Base-by-base conservation (phyloP, 2,113 vertebrate genomes). In the Pelecanus crispus region DNA sequence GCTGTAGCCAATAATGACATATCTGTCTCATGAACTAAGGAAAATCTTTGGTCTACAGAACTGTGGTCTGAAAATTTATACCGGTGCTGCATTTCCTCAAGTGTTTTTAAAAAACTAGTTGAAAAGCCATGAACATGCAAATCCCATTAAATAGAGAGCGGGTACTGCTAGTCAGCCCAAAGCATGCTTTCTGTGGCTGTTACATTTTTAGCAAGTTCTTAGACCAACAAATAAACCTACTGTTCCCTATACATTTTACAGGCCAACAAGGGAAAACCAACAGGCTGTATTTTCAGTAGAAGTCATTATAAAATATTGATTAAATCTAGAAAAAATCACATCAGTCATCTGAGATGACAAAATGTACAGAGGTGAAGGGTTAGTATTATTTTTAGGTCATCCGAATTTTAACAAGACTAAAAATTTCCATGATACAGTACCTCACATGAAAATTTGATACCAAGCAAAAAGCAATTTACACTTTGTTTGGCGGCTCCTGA, bases 401-500 rank as follows among this genome's bases (percentile, higher is more conserved):
- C 15, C 42, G 82, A 93, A 89, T 91, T 89, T 87, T 78, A 96
- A 82, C 47, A 90, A 95, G 80, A 74, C 65, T 52, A 52, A 88
- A 96, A 90, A 90, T 91, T 86, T 85, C 94, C 92, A 87, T 63
- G 78, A 73, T 34, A 68, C 8, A 49, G 58, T 79, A 94, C 52
- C 44, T 63, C 44, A 74, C 58, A 94, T 55, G 55, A 96, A 92
- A 94, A 93, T 91, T 31, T 86, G 82, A 97, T 86, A 87, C 31
- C 61, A 90, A 95, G 86, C 66, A 87, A 50, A 98, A 97, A 95
- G 92, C 92, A 97, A 97, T 97, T 96, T 92, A 74, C 92, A 95
- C 96, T 97, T 97, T 50, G 40, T 70, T 79, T 79, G 73, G 70
- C 4, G 8, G 75, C 68, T 90, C 68, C 71, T 15, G 32, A 92